Conservation (phyloP, 2,113 vertebrate species). For the Oncorhynchus masou region DNA sequence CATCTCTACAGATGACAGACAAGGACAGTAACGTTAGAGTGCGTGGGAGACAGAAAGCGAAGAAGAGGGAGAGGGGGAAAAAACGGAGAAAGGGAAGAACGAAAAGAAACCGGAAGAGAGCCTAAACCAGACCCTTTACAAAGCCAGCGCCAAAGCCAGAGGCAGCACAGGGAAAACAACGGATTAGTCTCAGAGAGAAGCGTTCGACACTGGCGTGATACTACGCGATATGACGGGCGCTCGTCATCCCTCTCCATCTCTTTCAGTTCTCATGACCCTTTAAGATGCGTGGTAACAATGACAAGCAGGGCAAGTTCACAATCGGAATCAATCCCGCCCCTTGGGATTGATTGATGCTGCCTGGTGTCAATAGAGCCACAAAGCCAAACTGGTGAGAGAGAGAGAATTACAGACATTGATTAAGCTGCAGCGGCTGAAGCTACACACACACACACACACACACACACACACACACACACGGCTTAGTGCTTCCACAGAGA, state of each 20-base stretch:
- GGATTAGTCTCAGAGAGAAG: too few species aligned
- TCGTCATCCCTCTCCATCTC: too few species aligned
- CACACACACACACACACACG: background rate
- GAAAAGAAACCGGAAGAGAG: background rate
- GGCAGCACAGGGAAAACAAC: too few species aligned
- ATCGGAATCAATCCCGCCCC: too few species aligned
- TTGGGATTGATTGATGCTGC: background rate
- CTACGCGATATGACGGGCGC: background rate
- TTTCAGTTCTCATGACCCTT: too few species aligned
- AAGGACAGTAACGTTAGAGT: background rate
- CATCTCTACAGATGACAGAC: background rate
- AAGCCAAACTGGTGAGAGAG: background rate
- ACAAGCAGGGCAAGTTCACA: background rate
- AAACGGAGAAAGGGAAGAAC: background rate
- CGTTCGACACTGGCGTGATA: too few species aligned
- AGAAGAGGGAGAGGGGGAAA: background rate
- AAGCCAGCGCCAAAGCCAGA: too few species aligned
- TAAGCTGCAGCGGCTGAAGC: background rate
- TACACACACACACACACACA: background rate
- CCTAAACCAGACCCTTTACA: background rate
- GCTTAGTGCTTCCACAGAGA: too few species aligned
- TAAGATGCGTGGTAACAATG: background rate
- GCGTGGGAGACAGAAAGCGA: background rate
- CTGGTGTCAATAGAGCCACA: constrained; percentile 31
- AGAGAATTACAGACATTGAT: constrained; percentile 15